Evolutionary conservation across 2,888 invertebrate species (phyloP).

Genomic region (Drosophila austrosaltans): DNA sequence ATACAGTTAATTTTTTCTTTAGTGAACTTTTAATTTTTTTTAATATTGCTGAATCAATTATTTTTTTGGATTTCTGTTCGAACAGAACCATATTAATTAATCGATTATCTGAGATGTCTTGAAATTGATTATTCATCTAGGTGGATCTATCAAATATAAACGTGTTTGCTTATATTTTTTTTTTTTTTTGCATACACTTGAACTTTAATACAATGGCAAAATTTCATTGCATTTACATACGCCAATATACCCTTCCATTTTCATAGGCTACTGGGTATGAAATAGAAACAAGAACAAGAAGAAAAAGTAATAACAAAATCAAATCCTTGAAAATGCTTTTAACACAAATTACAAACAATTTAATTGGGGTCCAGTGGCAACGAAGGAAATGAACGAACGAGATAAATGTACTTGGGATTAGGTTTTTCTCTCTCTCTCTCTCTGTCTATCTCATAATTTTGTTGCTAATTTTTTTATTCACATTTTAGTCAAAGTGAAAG

Average conservation of each 20-base stretch:
- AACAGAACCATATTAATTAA: too few relatives aligned
- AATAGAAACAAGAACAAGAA: constrained; percentile 18
- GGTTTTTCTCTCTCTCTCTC: neutral
- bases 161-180: too few relatives aligned
- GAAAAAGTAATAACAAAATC: constrained; percentile 22
- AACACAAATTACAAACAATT: constrained; percentile 54
- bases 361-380: constrained; percentile 49
- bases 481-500: constrained; percentile 30
- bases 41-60: too few relatives aligned
- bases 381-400: neutral
- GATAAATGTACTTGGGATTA: constrained; percentile 19
- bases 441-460: constrained; percentile 2
- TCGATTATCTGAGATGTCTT: too few relatives aligned
- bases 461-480: constrained; percentile 14
- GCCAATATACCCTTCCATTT: neutral
- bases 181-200: too few relatives aligned
- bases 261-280: neutral
- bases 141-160: too few relatives aligned
- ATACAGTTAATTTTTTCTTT: too few relatives aligned
- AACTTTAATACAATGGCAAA: too few relatives aligned
- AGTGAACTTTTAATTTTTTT: too few relatives aligned
- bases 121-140: too few relatives aligned
- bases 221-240: too few relatives aligned
- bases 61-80: too few relatives aligned
- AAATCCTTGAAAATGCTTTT: constrained; percentile 64